Conservation (phyloP, 2,113 vertebrate genomes). For the Plestiodon gilberti region DNA sequence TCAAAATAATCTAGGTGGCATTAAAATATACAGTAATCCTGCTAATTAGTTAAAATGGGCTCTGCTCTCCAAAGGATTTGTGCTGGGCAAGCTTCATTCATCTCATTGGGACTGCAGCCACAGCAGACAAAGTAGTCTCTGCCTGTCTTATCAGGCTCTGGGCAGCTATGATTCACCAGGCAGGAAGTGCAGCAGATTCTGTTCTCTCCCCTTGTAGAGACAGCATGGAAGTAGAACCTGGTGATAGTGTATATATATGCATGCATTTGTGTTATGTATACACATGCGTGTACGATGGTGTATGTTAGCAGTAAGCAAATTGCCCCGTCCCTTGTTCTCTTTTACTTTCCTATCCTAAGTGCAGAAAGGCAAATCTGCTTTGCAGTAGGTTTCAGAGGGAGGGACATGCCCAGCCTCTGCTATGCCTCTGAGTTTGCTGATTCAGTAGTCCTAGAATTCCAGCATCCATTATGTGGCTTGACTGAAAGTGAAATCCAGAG, state of each 20-base stretch:
- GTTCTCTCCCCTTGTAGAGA: neutral
- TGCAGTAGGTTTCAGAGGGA: neutral
- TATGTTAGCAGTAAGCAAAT: neutral
- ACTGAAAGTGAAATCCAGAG: neutral
- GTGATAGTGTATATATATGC: too few relatives aligned
- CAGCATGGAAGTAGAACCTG: neutral
- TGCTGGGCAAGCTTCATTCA: neutral
- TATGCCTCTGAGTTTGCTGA: neutral
- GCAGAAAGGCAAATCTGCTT: neutral
- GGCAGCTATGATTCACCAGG: neutral
- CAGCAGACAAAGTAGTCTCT: neutral
- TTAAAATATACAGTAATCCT: neutral
- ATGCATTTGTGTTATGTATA: too few relatives aligned
- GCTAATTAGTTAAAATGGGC: neutral
- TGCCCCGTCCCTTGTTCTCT: too few relatives aligned
- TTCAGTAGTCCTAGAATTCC: neutral
- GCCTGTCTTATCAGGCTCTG: neutral
- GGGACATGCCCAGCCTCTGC: neutral
- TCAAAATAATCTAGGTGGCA: neutral
- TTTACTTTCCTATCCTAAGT: neutral
- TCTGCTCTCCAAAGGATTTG: neutral
- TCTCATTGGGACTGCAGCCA: neutral
- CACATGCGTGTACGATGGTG: too few relatives aligned
- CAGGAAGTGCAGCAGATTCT: neutral
- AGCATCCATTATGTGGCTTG: neutral